A percentile compares a stretch with the other conserved stretches of the same genome.
phyloP scores from a whole-genome alignment of 92 coral and sea anemone genomes.

The Epizoanthus illoricatus region DNA sequence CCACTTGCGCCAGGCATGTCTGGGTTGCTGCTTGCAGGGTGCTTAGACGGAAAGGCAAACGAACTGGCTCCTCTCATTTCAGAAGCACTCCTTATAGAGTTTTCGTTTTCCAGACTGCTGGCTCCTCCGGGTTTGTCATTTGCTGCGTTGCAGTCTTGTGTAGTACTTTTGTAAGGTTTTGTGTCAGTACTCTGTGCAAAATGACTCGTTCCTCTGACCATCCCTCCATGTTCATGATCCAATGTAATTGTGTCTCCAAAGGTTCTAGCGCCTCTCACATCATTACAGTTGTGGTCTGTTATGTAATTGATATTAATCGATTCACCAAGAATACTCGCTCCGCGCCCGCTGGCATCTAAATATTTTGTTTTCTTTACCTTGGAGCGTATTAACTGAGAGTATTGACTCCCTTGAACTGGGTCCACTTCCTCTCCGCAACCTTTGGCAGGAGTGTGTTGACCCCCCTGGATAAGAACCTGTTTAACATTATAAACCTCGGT shows the following conservation, averaged over 20 bases:
- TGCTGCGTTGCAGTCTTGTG: background rate
- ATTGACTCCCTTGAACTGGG: background rate
- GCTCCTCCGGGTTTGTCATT: conserved; percentile 5
- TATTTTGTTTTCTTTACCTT: background rate
- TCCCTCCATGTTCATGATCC: too few species aligned
- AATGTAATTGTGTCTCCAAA: background rate
- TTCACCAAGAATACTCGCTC: conserved; percentile 41
- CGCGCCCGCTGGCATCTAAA: conserved; percentile 15
- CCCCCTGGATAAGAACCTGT: background rate
- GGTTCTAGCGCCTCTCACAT: conserved; percentile 40
- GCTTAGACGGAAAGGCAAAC: conserved; percentile 34
- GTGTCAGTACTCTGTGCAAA: background rate
- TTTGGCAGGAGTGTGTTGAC: background rate
- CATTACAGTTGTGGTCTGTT: background rate
- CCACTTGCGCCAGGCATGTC: conserved; percentile 41
- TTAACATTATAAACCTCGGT: background rate
- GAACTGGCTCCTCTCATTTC: conserved; percentile 64
- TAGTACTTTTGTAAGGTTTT: background rate
- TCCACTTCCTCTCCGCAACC: background rate
- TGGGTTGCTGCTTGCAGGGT: background rate
- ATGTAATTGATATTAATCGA: background rate
- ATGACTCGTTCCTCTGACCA: background rate
- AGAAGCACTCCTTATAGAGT: background rate
- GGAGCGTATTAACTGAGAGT: too few species aligned
- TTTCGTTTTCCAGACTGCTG: conserved; percentile 7